Evolutionary conservation across 2,113 vertebrate species (phyloP).

Genomic region (Leuciscus idus): DNA sequence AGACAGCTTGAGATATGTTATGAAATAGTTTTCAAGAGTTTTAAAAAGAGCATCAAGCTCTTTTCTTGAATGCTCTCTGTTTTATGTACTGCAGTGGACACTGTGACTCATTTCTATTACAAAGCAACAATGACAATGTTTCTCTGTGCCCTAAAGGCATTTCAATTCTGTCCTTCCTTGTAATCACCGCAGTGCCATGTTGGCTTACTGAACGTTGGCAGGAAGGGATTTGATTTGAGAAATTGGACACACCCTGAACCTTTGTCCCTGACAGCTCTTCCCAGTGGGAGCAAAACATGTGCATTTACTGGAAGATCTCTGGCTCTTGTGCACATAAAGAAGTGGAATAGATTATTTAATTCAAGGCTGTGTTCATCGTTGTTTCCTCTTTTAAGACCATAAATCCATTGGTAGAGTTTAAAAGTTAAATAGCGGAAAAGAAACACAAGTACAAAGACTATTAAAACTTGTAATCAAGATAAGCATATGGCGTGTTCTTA

Average conservation of each 20-base stretch:
- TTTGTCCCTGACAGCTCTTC: conserved; percentile 18
- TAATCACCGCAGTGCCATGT: neutral
- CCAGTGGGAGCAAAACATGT: conserved; percentile 9
- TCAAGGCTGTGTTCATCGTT: neutral
- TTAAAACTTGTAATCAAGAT: neutral
- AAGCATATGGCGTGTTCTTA: neutral
- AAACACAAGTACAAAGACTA: neutral
- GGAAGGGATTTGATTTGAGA: conserved; percentile 27
- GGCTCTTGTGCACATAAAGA: conserved; percentile 19
- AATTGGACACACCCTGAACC: conserved; percentile 17
- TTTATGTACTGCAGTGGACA: neutral
- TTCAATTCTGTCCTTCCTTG: neutral
- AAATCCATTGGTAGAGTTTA: neutral
- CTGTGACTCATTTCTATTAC: neutral
- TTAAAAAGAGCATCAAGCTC: neutral
- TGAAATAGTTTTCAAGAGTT: neutral
- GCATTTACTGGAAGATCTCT: conserved; percentile 19
- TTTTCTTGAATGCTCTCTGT: neutral
- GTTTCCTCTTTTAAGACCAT: conserved; percentile 16
- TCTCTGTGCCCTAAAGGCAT: conserved; percentile 1
- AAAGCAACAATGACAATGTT: neutral
- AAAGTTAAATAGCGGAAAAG: neutral
- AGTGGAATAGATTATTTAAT: neutral
- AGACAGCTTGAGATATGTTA: neutral
- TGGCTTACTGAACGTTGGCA: conserved; percentile 1